Conservation (phyloP, 2,113 vertebrate genomes). For the Cnemophilus loriae region DNA sequence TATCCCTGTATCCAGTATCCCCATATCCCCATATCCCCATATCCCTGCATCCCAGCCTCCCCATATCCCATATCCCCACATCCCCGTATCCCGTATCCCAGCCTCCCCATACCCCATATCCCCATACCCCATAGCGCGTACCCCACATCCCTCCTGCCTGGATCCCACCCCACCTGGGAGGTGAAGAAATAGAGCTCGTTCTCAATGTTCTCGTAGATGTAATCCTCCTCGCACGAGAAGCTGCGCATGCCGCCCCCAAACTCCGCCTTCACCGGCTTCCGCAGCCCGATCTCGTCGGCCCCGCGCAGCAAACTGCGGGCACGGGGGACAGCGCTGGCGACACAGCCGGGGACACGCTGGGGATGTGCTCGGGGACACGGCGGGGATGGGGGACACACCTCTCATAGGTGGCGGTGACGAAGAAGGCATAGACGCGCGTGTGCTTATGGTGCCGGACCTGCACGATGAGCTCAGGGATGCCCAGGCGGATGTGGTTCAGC, state of each 20-base stretch:
- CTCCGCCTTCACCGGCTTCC: conserved; percentile 88
- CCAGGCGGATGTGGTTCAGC: conserved; percentile 94
- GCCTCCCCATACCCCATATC: too few relatives aligned
- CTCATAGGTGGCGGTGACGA: conserved; percentile 94
- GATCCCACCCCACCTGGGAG: conserved; percentile 89
- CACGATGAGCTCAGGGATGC: conserved; percentile 95
- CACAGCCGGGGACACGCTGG: background rate
- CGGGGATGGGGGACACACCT: conserved; percentile 55
- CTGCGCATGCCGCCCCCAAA: conserved; percentile 87
- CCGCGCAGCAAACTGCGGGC: conserved; percentile 86
- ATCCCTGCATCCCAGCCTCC: too few relatives aligned
- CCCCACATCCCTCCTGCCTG: too few relatives aligned
- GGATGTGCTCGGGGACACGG: accelerated
- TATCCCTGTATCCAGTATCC: accelerated
- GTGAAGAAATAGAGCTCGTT: conserved; percentile 94
- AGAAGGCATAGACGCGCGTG: conserved; percentile 90
- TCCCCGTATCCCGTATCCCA: too few relatives aligned
- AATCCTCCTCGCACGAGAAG: conserved; percentile 96
- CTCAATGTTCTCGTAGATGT: conserved; percentile 97
- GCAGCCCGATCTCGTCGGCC: conserved; percentile 89
- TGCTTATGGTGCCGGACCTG: conserved; percentile 95
- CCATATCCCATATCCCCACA: accelerated
- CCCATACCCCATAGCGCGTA: too few relatives aligned
- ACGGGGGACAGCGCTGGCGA: background rate
- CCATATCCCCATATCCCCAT: background rate